Evolutionary conservation across 2,888 invertebrate genomes (phyloP).

Genomic region (Capitulum mitella): DNA sequence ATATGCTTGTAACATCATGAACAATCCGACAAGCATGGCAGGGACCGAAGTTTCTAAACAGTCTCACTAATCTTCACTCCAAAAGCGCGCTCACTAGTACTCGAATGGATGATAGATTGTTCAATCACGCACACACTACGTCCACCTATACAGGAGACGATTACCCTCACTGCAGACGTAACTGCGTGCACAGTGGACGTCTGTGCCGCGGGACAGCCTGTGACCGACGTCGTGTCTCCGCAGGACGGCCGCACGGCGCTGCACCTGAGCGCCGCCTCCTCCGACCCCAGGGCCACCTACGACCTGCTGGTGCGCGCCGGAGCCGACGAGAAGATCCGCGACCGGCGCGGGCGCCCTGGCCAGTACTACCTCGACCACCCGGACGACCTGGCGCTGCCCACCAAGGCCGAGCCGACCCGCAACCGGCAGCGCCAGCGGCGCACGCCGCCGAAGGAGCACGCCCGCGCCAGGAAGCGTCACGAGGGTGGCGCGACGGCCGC

Average conservation of each 20-base stretch:
- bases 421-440: neutral
- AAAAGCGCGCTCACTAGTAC: no score
- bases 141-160: no score
- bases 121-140: no score
- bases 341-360: neutral
- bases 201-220: no score
- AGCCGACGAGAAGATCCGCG: conserved; percentile 53
- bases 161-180: no score
- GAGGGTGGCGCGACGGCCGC: neutral
- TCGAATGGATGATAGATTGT: no score
- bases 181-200: no score
- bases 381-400: conserved; percentile 15
- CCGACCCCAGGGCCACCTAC: conserved; percentile 54
- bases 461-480: neutral
- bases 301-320: conserved; percentile 55
- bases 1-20: no score
- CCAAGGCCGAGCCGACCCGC: conserved; percentile 8
- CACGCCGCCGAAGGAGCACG: conserved; percentile 8
- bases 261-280: conserved; percentile 64
- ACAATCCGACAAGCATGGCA: no score
- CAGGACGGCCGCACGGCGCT: conserved; percentile 79
- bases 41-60: no score
- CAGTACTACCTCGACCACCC: conserved; percentile 14
- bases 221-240: neutral
- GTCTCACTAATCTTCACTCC: no score